Base-by-base conservation (phyloP, 2,888 invertebrate genomes). In the Autographa gamma region DNA sequence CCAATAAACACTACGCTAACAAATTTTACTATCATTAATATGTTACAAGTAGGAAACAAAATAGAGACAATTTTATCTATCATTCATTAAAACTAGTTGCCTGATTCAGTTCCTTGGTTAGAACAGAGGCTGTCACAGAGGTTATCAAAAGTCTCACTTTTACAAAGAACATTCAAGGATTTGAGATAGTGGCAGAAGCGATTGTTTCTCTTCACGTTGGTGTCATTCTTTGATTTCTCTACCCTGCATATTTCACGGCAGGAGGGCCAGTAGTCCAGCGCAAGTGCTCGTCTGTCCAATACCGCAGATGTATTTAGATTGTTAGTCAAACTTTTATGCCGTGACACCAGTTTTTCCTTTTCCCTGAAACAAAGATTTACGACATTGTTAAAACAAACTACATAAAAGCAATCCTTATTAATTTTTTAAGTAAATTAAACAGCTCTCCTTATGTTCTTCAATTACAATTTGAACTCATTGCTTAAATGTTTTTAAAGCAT, bases 181-280 rank as follows among this genome's bases (percentile, higher is more conserved):
- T 97, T 96, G n/a, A 98, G 94, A 91, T 98, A 98, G 90, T 98
- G 97, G 91, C 97, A 97, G 91, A 97, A 98, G 69, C 98, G 96
- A 85, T 97, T 97, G 74, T 97, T 96, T 73, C 98, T 96, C 87
- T 97, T 97, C 1, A 89, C 93, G 82, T 96, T 97, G 34, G 86
- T 90, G 61, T 96, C 96, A 43, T 96, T 95, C 84, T 97, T 96
- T 16, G 84, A 85, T 80, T 96, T 96, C 88, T 98, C 98, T 58
- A 96, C 93, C 77, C 97, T 96, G 78, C 97, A 97, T 68, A 98
- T 97, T 18, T 96, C 91, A 43, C 98, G 96, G 77, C 98, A 93
- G 0, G 93, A 89, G 0, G 98, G 96, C 91, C 98, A 96, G 88
- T 97, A 98, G 91, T 98, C 98, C 66, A 97, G 80, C 0, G 96